Evolutionary conservation across 2,113 vertebrate genomes (phyloP), one percentile per base, ranked within the genome.

Genomic region (Oenanthe melanoleuca): DNA sequence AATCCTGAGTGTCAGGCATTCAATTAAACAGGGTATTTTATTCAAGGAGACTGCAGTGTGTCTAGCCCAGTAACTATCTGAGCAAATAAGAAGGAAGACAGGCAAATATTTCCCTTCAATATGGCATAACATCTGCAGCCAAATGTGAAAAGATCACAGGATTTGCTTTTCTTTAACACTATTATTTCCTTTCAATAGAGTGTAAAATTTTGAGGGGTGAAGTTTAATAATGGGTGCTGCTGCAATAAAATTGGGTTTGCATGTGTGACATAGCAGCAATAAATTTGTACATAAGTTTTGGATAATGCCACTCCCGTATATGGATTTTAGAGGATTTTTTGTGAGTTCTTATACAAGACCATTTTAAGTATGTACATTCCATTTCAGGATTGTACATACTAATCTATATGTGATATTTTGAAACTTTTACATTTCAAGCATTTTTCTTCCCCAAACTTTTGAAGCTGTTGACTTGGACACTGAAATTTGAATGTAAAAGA

Each of bases 1-100:
- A 97, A 97, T 98, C 96, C 96, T 12, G 86, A 97, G 98, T 98
- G 98, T 98, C 96, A 98, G 95, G 96, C 97, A 97, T 96, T 97
- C 98, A 98, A 98, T 98, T 98, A 98, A 97, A 96, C 89, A 96
- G 93, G 47, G 73, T 93, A 97, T 97, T 98, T 97, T 98, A 97
- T 97, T 98, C 97, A 97, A 94, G 97, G 78, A 95, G 92, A 72
- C 88, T 93, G 72, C 92, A 96, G 94, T 94, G 86, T 97, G 96
- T 93, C 95, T 97, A 88, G 97, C 96, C 95, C 94, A 95, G 95
- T 88, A 97, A 93, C 95, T 60, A 25, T 60, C 13, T 94, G 93
- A 80, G 69, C 52, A 63, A 91, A 96, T 67, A 93, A 89, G 94
- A 97, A 95, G 69, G 47, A 72, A 97, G 84, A 86, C 66, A 97